Conservation (phyloP, 2,888 invertebrate genomes). For the Pocota personata region DNA sequence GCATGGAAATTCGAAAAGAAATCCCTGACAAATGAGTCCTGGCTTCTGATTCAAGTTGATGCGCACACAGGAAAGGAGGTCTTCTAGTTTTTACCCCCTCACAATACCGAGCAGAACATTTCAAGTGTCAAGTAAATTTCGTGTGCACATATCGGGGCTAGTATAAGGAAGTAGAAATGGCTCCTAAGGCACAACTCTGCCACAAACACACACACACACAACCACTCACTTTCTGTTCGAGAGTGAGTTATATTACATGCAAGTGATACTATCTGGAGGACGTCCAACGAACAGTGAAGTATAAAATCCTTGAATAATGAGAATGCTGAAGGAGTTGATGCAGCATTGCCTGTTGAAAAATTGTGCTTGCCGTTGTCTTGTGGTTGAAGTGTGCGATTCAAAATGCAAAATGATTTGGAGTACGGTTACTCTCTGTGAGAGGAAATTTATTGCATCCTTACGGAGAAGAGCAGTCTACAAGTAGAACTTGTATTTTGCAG, state of each 20-base stretch:
- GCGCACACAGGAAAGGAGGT: neutral
- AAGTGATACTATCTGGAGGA: constrained; percentile 7
- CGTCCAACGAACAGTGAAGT: constrained; percentile 24
- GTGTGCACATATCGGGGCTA: constrained; percentile 1
- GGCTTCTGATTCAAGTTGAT: neutral
- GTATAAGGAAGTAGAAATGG: constrained; percentile 5
- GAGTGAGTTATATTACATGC: constrained; percentile 34
- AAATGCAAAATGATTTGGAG: constrained; percentile 26
- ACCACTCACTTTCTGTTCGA: neutral
- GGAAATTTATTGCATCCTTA: constrained; percentile 45
- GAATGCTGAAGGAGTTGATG: constrained; percentile 22
- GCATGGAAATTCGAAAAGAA: constrained; percentile 5
- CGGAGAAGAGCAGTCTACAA: neutral
- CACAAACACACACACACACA: neutral
- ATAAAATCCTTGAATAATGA: constrained; percentile 48
- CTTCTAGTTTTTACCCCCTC: neutral
- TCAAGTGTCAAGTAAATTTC: constrained; percentile 56
- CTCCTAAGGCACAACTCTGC: constrained; percentile 6
- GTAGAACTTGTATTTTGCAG: neutral
- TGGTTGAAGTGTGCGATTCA: constrained; percentile 19
- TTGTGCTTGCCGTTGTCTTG: constrained; percentile 32
- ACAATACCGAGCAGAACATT: constrained; percentile 50
- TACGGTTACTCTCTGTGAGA: neutral
- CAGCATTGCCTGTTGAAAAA: constrained; percentile 49
- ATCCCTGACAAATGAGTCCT: constrained; percentile 17